Evolutionary conservation across 2,797 vertebrate species (phyloP).

Genomic region (Pelodytes ibericus): DNA sequence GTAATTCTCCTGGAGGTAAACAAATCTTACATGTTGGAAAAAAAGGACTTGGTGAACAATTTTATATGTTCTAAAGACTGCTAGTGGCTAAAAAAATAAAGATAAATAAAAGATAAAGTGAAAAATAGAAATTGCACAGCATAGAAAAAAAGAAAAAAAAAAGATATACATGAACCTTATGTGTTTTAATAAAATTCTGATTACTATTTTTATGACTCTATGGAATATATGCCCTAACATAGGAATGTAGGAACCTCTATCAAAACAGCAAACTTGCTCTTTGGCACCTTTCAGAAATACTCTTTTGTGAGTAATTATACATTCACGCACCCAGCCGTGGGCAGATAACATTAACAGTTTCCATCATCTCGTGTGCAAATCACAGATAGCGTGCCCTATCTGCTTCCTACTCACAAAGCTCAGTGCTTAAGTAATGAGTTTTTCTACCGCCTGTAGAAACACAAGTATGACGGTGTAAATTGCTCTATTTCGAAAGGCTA

Average conservation of each 20-base stretch:
- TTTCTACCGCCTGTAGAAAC: constrained; percentile 66
- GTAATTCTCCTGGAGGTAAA: constrained; percentile 46
- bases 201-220: constrained; percentile 30
- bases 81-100: constrained; percentile 36
- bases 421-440: constrained; percentile 66
- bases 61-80: constrained; percentile 22
- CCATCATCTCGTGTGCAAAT: constrained; percentile 46
- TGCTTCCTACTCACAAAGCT: constrained; percentile 54
- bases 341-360: constrained; percentile 49
- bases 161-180: neutral
- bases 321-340: constrained; percentile 42
- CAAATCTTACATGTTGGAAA: constrained; percentile 40
- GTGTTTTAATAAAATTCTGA: neutral
- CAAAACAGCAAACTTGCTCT: constrained; percentile 33
- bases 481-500: constrained; percentile 73
- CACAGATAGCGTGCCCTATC: constrained; percentile 36
- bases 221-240: constrained; percentile 12
- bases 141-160: constrained; percentile 14
- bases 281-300: constrained; percentile 39
- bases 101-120: constrained; percentile 22
- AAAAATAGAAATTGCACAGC: constrained; percentile 27
- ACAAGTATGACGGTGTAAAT: constrained; percentile 72
- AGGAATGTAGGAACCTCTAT: constrained; percentile 23
- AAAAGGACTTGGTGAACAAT: constrained; percentile 30
- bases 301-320: constrained; percentile 50